These are phyloP conservation scores for Tipula lateralis DNA, from an alignment of 2,888 invertebrate species.

Conservation along the genomic window DNA sequence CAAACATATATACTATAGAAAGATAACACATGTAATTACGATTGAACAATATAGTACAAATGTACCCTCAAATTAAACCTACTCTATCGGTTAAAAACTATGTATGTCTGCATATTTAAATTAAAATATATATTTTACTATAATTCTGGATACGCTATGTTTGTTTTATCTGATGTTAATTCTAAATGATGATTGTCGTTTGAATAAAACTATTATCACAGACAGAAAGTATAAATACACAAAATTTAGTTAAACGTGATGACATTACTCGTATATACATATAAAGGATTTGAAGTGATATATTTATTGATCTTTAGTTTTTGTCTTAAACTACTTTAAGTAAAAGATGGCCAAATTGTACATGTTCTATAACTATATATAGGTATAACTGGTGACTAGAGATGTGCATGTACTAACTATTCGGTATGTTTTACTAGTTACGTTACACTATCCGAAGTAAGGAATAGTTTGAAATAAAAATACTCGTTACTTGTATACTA, in stretches of 20 bases:
- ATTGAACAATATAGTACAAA: neutral
- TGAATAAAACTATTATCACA: neutral
- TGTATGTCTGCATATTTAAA: neutral
- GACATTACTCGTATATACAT: no score
- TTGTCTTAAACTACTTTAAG: neutral
- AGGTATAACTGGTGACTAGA: no score
- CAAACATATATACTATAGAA: neutral
- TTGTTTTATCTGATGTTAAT: neutral
- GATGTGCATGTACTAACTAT: no score
- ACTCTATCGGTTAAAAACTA: neutral
- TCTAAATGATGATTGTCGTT: neutral
- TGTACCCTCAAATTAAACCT: neutral
- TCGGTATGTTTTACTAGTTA: no score
- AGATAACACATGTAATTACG: neutral
- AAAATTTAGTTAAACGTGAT: neutral
- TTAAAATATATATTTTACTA: neutral
- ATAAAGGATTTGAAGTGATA: neutral
- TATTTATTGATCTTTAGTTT: neutral
- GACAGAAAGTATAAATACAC: neutral
- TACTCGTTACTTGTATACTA: no score
- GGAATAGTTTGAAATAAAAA: no score
- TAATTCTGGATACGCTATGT: neutral
- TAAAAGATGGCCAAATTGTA: no score
- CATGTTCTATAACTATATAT: no score
- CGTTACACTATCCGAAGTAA: no score